phyloP scores from a whole-genome alignment of 2,888 invertebrate species.

The Linyphia triangularis region DNA sequence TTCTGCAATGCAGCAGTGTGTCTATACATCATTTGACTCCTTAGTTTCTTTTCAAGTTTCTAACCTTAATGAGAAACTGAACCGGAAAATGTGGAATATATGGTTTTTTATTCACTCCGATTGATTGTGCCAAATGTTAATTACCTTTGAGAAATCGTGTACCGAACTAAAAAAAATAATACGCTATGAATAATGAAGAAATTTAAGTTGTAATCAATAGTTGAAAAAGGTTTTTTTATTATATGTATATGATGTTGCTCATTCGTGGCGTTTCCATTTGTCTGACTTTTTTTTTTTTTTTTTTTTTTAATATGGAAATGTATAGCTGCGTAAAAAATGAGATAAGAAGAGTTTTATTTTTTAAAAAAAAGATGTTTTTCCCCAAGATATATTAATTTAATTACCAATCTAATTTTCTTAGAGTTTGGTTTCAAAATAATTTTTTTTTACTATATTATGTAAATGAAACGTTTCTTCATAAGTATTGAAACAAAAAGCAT shows the following conservation, averaged over 20 bases:
- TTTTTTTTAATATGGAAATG: no score
- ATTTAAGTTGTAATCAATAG: constrained; percentile 14
- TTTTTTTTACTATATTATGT: no score
- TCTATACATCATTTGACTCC: not conserved
- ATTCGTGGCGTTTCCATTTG: no score
- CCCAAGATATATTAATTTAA: not conserved
- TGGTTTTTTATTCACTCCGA: not conserved
- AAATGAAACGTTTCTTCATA: no score
- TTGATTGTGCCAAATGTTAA: constrained; percentile 33
- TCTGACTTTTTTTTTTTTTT: no score
- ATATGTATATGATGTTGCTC: not conserved
- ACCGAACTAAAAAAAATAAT: not conserved
- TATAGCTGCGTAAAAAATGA: constrained; percentile 1
- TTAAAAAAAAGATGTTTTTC: not conserved
- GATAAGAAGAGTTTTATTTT: not conserved
- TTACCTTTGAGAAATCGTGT: constrained; percentile 10
- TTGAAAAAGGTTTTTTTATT: not conserved
- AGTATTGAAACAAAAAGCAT: no score
- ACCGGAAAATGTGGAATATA: constrained; percentile 35
- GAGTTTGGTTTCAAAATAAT: no score
- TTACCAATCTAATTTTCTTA: not conserved
- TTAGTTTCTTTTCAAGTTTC: not conserved
- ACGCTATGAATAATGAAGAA: not conserved
- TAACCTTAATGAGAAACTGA: constrained; percentile 21
- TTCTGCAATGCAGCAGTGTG: not conserved